Base-by-base conservation (phyloP, 2,797 vertebrate species). In the Sebastes iracundus region DNA sequence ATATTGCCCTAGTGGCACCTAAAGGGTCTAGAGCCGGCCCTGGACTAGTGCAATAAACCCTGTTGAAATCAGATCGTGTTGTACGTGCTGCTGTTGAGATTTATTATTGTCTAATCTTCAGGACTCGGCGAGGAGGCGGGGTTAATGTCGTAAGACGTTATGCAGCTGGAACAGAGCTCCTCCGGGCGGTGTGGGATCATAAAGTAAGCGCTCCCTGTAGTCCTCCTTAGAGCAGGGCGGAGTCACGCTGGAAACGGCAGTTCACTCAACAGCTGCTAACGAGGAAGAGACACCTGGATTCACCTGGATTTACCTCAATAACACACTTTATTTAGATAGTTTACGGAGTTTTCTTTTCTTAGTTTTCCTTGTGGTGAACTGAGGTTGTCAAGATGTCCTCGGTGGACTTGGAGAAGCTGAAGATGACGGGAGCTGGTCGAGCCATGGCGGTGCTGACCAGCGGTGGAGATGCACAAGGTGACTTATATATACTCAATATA, bases 391-490 rank as follows among this genome's bases (percentile, higher is more conserved):
- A 88, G 8, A 97, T 96, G 95, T 94, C 93, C 67, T 87, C 92
- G 0, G 80, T 94, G 85, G 95, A 96, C 77, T 68, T 98, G 90
- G 98, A 98, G 94, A 97, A 96, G 92, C 93, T 98, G 92, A 97
- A 96, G 87, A 97, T 96, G 96, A 95, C 94, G n/a, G 96, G 97
- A 5, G 95, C 97, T 52, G 98, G 97, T 30, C 96, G 96, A 79
- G 96, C 97, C 78, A 95, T 99, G 12, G 98, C 97, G 1, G 97
- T 98, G 53, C 92, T 99, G 83, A 99, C 98, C 73, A 98, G 98
- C 92, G 98, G 98, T 25, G 98, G 98, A 83, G 98, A 99, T 90
- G 97, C 98, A 75, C 97, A 99, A 98, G 98, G 98, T 98, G 93
- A 93, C 77, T 33, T 18, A 46, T 46, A 18, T 22, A 22, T 72